Percentiles rank a stretch among this genome's conserved stretches.
Conservation (phyloP, 2,797 vertebrate species). For the Menidia menidia region DNA sequence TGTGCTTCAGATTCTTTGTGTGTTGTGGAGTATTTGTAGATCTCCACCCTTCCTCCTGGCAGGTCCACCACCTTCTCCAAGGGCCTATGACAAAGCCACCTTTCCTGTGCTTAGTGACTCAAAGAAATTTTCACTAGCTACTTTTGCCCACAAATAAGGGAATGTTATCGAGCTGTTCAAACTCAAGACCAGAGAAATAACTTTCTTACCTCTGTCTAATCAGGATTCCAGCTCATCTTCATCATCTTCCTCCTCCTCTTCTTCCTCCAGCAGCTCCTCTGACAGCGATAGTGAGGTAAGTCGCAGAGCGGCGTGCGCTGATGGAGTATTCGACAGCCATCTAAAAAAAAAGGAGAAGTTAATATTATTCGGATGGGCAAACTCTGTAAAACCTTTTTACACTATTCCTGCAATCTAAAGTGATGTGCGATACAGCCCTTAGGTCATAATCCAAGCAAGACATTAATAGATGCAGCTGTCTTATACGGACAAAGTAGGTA, state of each 20-base stretch:
- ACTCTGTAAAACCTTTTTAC: background rate
- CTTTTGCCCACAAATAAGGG: constrained; percentile 16
- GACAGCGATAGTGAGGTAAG: constrained; percentile 78
- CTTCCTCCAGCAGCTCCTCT: constrained; percentile 69
- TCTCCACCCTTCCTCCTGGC: constrained; percentile 34
- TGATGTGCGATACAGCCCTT: background rate
- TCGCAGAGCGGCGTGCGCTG: too few relatives aligned
- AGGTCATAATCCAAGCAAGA: background rate
- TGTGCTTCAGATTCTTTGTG: constrained; percentile 15
- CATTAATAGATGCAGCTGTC: background rate
- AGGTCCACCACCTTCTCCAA: background rate
- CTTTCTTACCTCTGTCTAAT: constrained; percentile 6
- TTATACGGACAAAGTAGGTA: background rate
- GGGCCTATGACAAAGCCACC: background rate
- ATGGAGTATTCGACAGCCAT: background rate
- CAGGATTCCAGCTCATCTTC: constrained; percentile 70
- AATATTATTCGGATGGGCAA: background rate
- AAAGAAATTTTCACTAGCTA: constrained; percentile 18
- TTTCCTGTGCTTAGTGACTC: constrained; percentile 24
- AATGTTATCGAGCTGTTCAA: constrained; percentile 11
- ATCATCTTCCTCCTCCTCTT: constrained; percentile 45
- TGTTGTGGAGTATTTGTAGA: background rate
- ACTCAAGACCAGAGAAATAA: constrained; percentile 8
- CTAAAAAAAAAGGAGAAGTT: background rate
- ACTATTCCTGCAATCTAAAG: background rate